Evolutionary conservation across 64 coral and sea anemone species (phyloP).

Genomic region (Astreopora myriophthalma): DNA sequence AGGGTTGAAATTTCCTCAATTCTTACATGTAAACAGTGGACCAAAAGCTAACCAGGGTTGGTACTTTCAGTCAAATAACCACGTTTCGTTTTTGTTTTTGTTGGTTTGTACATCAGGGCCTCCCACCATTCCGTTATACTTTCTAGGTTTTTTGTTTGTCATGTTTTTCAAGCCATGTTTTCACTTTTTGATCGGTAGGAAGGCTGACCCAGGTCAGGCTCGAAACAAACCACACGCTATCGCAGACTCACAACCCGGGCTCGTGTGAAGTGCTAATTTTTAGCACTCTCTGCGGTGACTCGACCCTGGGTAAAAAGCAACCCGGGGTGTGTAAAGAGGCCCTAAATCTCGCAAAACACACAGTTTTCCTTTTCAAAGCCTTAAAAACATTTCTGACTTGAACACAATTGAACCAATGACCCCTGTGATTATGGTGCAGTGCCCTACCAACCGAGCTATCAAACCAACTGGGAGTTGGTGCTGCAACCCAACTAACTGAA

Average conservation of each 20-base stretch:
- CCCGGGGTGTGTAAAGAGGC: neutral
- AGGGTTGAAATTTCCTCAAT: neutral
- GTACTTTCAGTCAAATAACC: neutral
- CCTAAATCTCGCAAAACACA: no score
- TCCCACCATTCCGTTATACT: neutral
- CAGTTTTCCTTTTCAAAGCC: no score
- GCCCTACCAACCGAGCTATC: no score
- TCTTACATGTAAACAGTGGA: neutral
- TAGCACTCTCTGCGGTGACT: neutral
- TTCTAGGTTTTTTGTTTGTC: neutral
- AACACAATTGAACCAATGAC: no score
- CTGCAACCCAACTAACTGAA: no score
- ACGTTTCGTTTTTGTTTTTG: neutral
- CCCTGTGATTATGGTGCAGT: no score
- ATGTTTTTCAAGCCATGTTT: neutral
- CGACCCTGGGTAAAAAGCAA: neutral
- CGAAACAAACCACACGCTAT: neutral
- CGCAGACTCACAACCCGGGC: neutral
- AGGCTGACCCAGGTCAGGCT: neutral
- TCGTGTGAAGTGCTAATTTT: neutral
- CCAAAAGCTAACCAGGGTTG: neutral
- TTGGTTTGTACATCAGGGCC: neutral
- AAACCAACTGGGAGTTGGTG: no score
- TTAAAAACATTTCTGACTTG: no score
- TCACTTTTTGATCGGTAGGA: neutral